Evolutionary conservation across 2,888 invertebrate genomes (phyloP), one percentile per base, ranked within the genome.

Genomic region (Esperia sulphurella): DNA sequence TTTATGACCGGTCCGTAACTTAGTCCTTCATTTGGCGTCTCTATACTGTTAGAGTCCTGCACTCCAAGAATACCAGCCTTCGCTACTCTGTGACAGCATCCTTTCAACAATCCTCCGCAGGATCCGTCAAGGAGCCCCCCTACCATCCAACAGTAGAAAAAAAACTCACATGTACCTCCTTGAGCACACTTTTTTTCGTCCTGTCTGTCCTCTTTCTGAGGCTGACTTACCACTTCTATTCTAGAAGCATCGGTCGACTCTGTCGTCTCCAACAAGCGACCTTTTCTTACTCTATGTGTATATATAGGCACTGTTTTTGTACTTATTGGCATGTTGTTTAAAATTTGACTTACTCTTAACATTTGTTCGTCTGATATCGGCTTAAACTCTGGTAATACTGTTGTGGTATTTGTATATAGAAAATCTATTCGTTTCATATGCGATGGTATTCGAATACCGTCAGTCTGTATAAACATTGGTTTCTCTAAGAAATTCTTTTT

Each of bases 81-180:
- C 10, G 93, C 92, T 50, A 92, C 91, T 81, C 95, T 93, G 76
- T 95, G 95, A 83, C 97, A 97, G 91, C 97, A 97, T 58, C 96
- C 96, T 75, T 94, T 95, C 63, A 97, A 91, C 58, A 97, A 90
- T 55, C 95, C 93, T 61, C 94, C 94, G 81, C 97, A 97, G 57
- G 95, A 93, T 59, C 95, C 95, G 70, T 96, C 96, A 71, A 97
- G 90, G 50, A 96, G 91, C 52, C 97, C 97, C 62, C 96, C 95
- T 52, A 95, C 92, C 92, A 97, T 93, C 97, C 97, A 97, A 88
- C 97, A 97, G 83, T 95, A 93, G 71, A 97, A 92, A 91, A 97
- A 96, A 90, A 97, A 96, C 83, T 97, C 96, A 82, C 97, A 97
- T 57, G 93, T 94, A 48, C 95, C 94, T 52, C 95, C 96, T 68